Conservation (phyloP, 2,888 invertebrate genomes). For the Drosophila melanocephala region DNA sequence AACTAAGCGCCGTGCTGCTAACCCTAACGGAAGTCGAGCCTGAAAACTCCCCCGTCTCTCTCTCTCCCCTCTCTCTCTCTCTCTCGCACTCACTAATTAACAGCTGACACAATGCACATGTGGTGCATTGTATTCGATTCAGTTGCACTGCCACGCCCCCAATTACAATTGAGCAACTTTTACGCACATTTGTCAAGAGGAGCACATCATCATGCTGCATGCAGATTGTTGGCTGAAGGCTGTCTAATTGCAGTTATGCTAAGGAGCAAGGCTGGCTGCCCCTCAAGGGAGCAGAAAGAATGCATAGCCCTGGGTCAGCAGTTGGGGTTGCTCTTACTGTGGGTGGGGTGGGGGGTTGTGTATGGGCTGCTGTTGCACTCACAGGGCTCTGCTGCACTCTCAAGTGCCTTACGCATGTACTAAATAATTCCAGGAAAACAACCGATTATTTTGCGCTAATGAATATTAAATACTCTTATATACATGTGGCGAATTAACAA, state of each 20-base stretch:
- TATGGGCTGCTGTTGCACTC: conserved; percentile 5
- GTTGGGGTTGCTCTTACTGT: background rate
- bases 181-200: conserved; percentile 80
- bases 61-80: background rate
- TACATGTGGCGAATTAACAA: background rate
- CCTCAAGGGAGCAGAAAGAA: conserved; percentile 30
- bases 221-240: conserved; percentile 11
- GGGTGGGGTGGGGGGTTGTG: background rate
- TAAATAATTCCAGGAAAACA: conserved; percentile 2
- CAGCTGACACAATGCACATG: conserved; percentile 45
- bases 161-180: conserved; percentile 73
- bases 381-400: conserved; percentile 44
- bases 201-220: conserved; percentile 9
- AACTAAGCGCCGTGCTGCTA: conserved; percentile 56
- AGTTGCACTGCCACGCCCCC: conserved; percentile 39
- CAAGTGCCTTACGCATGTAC: conserved; percentile 67
- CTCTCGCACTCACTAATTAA: conserved; percentile 44
- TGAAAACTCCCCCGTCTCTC: background rate
- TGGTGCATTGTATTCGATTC: conserved; percentile 26
- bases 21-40: conserved; percentile 47
- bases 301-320: background rate
- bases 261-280: conserved; percentile 58
- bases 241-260: conserved; percentile 75
- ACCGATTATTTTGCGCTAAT: background rate
- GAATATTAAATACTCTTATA: conserved; percentile 12